These are phyloP conservation scores for Ifrita kowaldi DNA, from an alignment of 2,113 vertebrate genomes.

Conservation along the genomic window DNA sequence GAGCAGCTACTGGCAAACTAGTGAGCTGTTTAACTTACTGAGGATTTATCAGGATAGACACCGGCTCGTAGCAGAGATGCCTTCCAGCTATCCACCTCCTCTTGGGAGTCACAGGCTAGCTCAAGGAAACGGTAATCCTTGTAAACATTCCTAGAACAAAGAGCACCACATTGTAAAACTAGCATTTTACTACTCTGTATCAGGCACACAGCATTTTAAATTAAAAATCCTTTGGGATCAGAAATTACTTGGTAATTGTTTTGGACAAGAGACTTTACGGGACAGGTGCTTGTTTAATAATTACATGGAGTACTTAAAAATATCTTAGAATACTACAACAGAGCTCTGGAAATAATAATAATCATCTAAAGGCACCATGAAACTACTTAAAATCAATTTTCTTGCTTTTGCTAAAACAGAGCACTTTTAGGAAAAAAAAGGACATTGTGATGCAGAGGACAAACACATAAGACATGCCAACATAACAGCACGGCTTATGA, in stretches of 20 bases:
- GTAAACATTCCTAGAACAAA: slow-evolving; percentile 87
- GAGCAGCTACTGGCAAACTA: slow-evolving; percentile 26
- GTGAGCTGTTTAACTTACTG: slow-evolving; percentile 73
- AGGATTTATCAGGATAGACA: slow-evolving; percentile 87
- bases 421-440: background rate
- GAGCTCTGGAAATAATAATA: slow-evolving; percentile 18
- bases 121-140: slow-evolving; percentile 93
- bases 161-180: slow-evolving; percentile 48
- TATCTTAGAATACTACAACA: background rate
- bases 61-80: slow-evolving; percentile 90
- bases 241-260: slow-evolving; percentile 11
- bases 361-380: background rate
- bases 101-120: slow-evolving; percentile 87
- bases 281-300: slow-evolving; percentile 26
- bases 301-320: background rate
- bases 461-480: background rate
- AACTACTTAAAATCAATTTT: slow-evolving; percentile 18
- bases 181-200: background rate
- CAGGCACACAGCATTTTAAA: background rate
- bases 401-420: background rate
- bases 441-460: background rate
- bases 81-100: slow-evolving; percentile 94
- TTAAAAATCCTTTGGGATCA: background rate
- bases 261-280: background rate
- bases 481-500: background rate